Evolutionary conservation across 2,888 invertebrate species (phyloP), one percentile per base, ranked within the genome.

Genomic region (Chrysopilus asiliformis): DNA sequence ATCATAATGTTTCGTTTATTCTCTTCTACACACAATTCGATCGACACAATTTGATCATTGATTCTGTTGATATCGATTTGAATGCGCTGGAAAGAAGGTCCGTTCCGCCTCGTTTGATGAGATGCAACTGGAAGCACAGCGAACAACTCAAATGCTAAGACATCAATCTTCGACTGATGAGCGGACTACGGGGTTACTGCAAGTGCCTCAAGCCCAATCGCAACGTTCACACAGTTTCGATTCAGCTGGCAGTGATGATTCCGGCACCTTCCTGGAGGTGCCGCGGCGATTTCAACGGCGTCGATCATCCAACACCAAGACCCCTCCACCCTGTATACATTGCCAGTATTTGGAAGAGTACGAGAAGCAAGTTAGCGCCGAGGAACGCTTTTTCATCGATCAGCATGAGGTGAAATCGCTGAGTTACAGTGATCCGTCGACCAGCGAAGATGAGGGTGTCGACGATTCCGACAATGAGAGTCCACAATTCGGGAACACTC

Each of bases 91-190:
- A n/a, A n/a, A n/a, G 32, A 43, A 74, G 73, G 79, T 87, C 52
- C 80, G 87, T 51, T 86, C 86, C 44, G 85, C 85, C 44, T 85
- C 86, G 45, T 87, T 87, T 68, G 87, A 87, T 67, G 86, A 87
- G 68, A 86, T 85, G 58, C 82, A 85, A 58, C 58, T 84, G 58
- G 82, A 79, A 55, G 74, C 79, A 36, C 78, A 79, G 51, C 74
- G 81, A 39, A 60, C 43, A 52, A 39, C 44, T 41, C 47, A 45
- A 37, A 39, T 43, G 24, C 36, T 44, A 7, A 36, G 39, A 30
- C 47, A 49, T 33, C 49, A 50, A 40, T 25, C 44, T 12, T 52
- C 59, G 43, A 64, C 64, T 7, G 59, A 65, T 4, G 51, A 57
- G 25, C 54, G 57, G 13, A 51, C 54, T 26, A 56, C 67, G 32